Evolutionary conservation across 2,797 vertebrate species (phyloP).

Genomic region (Artibeus jamaicensis): DNA sequence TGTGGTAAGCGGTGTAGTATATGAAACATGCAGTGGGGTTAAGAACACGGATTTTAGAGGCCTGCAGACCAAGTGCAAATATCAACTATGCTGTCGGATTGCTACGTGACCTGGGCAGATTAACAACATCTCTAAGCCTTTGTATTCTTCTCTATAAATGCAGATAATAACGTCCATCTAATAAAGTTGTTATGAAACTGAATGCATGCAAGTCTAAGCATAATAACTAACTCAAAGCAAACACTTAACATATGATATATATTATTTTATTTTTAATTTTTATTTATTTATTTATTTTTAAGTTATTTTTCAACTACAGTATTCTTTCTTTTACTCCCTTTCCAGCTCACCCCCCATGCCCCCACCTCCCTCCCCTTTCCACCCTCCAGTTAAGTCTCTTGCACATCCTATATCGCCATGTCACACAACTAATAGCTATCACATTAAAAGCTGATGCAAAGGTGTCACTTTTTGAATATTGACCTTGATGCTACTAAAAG

Average conservation of each 20-base stretch:
- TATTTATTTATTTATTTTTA: no score
- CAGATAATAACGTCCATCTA: background rate
- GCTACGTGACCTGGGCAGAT: background rate
- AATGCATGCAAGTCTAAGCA: background rate
- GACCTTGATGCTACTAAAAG: background rate
- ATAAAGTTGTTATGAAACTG: background rate
- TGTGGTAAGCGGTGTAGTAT: background rate
- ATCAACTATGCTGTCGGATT: background rate
- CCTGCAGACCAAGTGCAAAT: background rate
- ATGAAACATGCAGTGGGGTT: background rate
- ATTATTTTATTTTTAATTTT: no score
- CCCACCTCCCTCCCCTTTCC: no score
- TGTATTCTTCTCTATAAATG: background rate
- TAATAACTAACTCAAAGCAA: background rate
- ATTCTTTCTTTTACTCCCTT: no score
- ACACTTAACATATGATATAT: background rate
- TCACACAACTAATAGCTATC: background rate
- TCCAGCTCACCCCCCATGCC: no score
- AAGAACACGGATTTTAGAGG: background rate
- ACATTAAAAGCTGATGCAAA: background rate
- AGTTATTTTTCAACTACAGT: no score
- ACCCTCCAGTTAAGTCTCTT: background rate
- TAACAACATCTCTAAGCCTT: background rate
- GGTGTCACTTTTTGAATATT: background rate
- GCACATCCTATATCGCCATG: background rate